phyloP scores from a whole-genome alignment of 2,113 vertebrate genomes.

The Pangasianodon hypophthalmus region DNA sequence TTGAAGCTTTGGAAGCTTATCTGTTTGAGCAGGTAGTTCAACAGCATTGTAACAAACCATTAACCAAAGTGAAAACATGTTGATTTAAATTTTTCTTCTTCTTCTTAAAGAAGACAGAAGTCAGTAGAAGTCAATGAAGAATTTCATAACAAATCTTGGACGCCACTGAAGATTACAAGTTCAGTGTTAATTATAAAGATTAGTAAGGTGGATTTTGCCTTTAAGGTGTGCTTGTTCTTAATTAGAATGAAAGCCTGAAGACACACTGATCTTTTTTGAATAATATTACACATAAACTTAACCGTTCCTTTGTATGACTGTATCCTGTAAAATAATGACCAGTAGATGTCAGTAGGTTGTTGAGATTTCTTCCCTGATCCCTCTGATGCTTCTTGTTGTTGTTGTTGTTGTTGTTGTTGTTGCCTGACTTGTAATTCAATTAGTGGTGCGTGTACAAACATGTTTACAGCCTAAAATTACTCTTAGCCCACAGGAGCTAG shows the following conservation, averaged over 20 bases:
- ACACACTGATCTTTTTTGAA: background rate
- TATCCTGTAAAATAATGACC: slow-evolving; percentile 1
- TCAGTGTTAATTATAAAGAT: background rate
- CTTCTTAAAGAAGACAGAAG: too few relatives aligned
- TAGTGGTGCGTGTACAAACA: background rate
- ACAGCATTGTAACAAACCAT: background rate
- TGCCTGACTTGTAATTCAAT: background rate
- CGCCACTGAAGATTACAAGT: background rate
- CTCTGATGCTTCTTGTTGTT: too few relatives aligned
- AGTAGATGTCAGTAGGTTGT: slow-evolving; percentile 29
- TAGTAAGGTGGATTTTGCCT: background rate
- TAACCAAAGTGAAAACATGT: background rate
- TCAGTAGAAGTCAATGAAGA: background rate
- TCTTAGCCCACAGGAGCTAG: background rate
- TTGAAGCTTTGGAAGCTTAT: background rate
- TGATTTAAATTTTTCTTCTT: too few relatives aligned
- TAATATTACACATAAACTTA: background rate
- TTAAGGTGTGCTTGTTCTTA: background rate
- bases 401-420: background rate
- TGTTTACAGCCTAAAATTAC: background rate
- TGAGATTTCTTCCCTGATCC: background rate
- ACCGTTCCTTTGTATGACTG: background rate
- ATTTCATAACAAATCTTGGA: background rate
- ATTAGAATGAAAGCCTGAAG: background rate
- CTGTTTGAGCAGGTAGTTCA: background rate